Base-by-base conservation (phyloP, 2,113 vertebrate species). In the Callaeas wilsoni region DNA sequence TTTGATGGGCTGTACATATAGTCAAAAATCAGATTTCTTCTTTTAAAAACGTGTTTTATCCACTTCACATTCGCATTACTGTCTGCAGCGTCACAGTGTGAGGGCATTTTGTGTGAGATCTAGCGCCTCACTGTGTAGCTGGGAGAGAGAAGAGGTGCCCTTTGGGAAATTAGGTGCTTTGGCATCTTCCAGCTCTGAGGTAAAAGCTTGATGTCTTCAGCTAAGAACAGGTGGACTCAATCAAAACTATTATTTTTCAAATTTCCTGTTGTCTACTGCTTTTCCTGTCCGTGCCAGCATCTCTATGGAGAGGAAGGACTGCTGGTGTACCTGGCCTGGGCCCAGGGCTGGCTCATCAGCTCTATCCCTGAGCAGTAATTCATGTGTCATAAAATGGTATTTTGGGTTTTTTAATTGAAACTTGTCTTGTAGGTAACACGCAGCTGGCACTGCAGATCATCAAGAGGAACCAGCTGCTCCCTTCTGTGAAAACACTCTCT, bases 361-460 rank as follows among this genome's bases (percentile, higher is more conserved):
- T 42, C 47, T 76, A 23, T 33, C n/a, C 35, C 9, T 20, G 42
- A 55, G 10, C 59, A 67, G 23, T 2, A 18, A 29, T 33, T 60
- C 2, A 0, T 3, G 11, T 12, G 16, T 70, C 39, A n/a, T 26
- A 41, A 25, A 39, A 46, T 49, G 50, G 44, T 59, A 18, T 32
- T 52, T 32, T 20, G 32, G 52, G 29, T 20, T 49, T 95, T 82
- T 41, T 47, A 85, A 94, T 53, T 2, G 3, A 27, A 75, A 68
- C 14, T 59, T 95, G 33, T 96, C 76, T 91, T 90, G 32, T 90
- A 99, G 99, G 99, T 91, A 99, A 99, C 95, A 99, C 99, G 0
- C 99, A 99, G 96, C 98, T 99, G 96, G 99, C 99, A n/a, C 96
- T 99, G 93, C 99, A 99, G 98, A 99, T 99, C 98, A 99, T 99